Evolutionary conservation across 1,140 invertebrate species (phyloP), one percentile per base, ranked within the genome.

Genomic region (Lucilia cuprina): DNA sequence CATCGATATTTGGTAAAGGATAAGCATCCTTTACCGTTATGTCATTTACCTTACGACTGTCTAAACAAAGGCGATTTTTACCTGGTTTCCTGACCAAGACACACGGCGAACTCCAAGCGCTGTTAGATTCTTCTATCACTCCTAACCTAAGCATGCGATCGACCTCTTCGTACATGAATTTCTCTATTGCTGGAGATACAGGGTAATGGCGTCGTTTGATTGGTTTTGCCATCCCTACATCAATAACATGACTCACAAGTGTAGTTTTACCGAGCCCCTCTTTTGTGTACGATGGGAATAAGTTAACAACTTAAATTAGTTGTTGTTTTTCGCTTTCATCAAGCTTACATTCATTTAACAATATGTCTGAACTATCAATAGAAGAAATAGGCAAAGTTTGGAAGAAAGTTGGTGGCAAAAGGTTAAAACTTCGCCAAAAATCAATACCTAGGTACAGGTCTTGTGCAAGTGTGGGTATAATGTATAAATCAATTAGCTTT

Each of bases 101-200:
- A 35, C 83, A 35, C 30, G 80, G 82, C 50, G 75, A 84, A 13
- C 84, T 86, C 86, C 84, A 86, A 5, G 84, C 49, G 19, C 85
- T 86, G 5, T 21, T 84, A 60, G 82, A 25, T 35, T 49, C 25
- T 35, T 77, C 83, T 17, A 78, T 77, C 7, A 74, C 82, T 34
- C 82, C 65, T 41, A 83, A 47, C 17, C 14, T 19, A 8, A 25
- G 3, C 74, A 78, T 41, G 55, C 84, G 17, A 82, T 19, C 83
- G 7, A 83, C 47, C 21, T 47, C 74, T 5, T 14, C 35, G 19
- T 74, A 35, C 30, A 83, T 49, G 2, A 74, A 7, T 7, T 83
- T 83, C 41, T 83, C 82, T 2, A 83, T n/a, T 0, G 82, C 82
- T 5, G 65, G 65, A 0, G 82, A 83, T n/a, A 83, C 49, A 12